Evolutionary conservation across 1,140 invertebrate species (phyloP), one percentile per base, ranked within the genome.

Genomic region (Meloidogyne floridensis): DNA sequence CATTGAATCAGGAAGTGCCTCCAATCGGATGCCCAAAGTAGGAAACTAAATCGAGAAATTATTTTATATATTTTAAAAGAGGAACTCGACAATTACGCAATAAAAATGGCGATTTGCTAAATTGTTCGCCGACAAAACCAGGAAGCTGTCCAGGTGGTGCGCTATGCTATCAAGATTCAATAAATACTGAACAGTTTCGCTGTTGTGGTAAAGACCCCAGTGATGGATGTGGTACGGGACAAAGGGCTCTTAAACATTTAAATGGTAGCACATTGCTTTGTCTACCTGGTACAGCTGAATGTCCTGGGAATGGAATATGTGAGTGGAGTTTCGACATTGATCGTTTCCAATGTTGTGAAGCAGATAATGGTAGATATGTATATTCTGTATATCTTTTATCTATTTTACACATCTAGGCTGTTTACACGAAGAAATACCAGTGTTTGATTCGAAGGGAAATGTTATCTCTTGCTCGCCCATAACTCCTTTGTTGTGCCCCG

Each of bases 11-110:
- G 47, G 86, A 85, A 53, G 59, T 86, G 3, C 85, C 85, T 13
- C 85, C 86, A 42, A 77, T 87, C 51, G 86, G 86, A 77, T 87
- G 86, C 71, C 86, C 86, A 13, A 87, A 86, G 54, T 87, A 87
- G n/a, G 80, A 72, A 11, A 18, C 15, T 18, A 83, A 54, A 82
- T 6, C n/a, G 3, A 53, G 4, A 70, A 70, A 53, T 70, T 2
- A 11, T 54, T 20, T 13, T 3, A 47, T 13, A 32, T 32, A 32
- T 8, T 54, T 32, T 82, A 71, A 1, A 42, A 47, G 13, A 80
- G 71, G 72, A 53, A 83, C 81, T 7, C 83, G 81, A 11, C 81
- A 59, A 54, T 69, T 82, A 9, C 43, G 53, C 2, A 80, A 80
- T 5, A 2, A 3, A 54, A 47, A 69, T 15, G 81, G 81, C 9